Base-by-base conservation (phyloP, 2,797 vertebrate species). In the Sardinella longiceps region DNA sequence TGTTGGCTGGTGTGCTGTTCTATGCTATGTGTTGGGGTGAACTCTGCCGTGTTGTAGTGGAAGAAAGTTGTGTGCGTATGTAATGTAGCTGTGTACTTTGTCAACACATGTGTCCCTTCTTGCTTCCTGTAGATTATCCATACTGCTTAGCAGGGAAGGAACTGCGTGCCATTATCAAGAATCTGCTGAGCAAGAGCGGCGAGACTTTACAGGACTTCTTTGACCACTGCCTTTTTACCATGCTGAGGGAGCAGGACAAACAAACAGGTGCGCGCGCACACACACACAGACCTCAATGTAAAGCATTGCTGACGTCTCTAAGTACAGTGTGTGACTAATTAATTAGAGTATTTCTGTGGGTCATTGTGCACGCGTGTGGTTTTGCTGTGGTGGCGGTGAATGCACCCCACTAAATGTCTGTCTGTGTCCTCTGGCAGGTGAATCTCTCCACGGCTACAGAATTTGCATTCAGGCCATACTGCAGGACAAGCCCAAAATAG, bases 391-490 rank as follows among this genome's bases (percentile, higher is more conserved):
- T 70, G 14, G 63, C 7, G 63, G 2, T 30, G 2, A 15, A 12
- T 33, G 30, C 12, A 14, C 2, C 28, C 30, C 63, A 5, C 25
- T 66, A 3, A 70, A 33, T 28, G 9, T 12, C 28, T 33, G 15
- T 70, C 58, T 33, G 18, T 43, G 4, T 20, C 70, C 37, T 58
- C 81, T 90, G 9, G 11, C 87, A 98, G 97, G 96, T 74, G 97
- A 98, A 82, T 95, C 97, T 0, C 93, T 99, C n/a, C 97, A 99
- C 0, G 98, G 98, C 2, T 99, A 98, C 92, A 94, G 97, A 92
- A 96, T 99, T 93, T 99, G 98, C 91, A 96, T 99, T 90, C 98
- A 99, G 92, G 97, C 98, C 0, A 81, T 99, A 74, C 92, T 99
- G 4, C 94, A 97, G 90, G 97, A 97, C 92, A 96, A 95, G 88